These are phyloP conservation scores for Phylloscopus whistleri DNA, from an alignment of 2,113 vertebrate species.

Conservation along the genomic window DNA sequence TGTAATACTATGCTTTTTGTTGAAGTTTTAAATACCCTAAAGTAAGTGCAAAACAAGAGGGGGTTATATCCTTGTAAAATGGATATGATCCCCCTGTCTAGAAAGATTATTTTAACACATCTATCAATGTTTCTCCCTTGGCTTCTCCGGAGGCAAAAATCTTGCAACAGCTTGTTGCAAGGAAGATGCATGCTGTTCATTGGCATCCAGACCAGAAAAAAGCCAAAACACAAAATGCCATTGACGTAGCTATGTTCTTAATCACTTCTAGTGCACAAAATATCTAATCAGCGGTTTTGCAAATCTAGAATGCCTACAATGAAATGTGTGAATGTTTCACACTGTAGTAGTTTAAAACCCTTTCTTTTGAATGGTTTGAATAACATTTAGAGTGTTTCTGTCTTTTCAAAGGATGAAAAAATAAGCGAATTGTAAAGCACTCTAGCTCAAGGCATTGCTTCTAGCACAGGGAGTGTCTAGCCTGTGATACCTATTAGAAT, in stretches of 20 bases:
- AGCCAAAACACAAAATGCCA: conserved; percentile 59
- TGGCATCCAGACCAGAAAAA: conserved; percentile 63
- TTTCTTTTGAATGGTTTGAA: conserved; percentile 19
- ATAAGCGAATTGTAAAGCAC: background rate
- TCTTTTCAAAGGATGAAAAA: background rate
- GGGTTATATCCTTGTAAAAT: conserved; percentile 3
- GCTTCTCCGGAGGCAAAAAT: conserved; percentile 54
- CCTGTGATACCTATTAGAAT: background rate
- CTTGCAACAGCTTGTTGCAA: conserved; percentile 66
- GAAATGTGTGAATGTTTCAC: conserved; percentile 32
- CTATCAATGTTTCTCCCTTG: conserved; percentile 52
- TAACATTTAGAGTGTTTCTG: background rate
- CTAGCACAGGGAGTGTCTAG: background rate
- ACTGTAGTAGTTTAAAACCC: background rate
- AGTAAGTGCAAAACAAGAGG: background rate
- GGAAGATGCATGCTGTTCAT: conserved; percentile 64
- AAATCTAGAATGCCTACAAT: conserved; percentile 38
- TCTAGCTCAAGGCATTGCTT: background rate
- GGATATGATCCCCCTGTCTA: conserved; percentile 18
- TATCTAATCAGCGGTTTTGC: conserved; percentile 63
- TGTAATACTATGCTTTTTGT: background rate
- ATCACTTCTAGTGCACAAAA: conserved; percentile 50
- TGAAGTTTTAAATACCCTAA: background rate
- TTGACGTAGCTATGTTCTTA: conserved; percentile 60
- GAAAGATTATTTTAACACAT: conserved; percentile 49